These are phyloP conservation scores for Megalurothrips usitatus DNA, from an alignment of 2,888 invertebrate genomes.

Conservation along the genomic window DNA sequence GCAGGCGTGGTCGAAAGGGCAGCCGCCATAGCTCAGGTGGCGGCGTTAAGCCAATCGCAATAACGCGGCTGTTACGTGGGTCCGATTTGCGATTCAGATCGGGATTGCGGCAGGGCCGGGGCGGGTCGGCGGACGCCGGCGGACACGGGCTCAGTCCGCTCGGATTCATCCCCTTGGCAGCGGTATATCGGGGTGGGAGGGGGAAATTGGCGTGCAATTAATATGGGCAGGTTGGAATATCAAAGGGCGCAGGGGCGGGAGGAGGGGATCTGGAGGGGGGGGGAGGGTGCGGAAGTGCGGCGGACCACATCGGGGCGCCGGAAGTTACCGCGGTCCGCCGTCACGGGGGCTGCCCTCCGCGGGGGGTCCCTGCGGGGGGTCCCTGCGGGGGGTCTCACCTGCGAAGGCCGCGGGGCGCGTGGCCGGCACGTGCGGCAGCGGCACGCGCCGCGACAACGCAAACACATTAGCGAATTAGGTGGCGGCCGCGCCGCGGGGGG, in stretches of 20 bases:
- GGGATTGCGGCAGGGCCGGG: too few species aligned
- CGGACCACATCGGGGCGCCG: too few species aligned
- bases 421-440: not conserved
- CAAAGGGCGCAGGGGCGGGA: not conserved
- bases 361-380: not conserved
- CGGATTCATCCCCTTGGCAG: not conserved
- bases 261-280: not conserved
- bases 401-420: too few species aligned
- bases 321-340: not conserved
- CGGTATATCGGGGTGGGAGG: not conserved
- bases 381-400: too few species aligned
- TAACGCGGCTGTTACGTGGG: too few species aligned
- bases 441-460: not conserved
- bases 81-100: too few species aligned
- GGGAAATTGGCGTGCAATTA: not conserved
- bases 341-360: not conserved
- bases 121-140: too few species aligned
- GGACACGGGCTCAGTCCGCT: too few species aligned
- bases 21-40: too few species aligned
- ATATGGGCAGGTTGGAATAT: conserved; percentile 3
- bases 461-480: conserved; percentile 1
- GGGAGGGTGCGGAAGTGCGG: not conserved
- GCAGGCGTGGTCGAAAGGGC: too few species aligned
- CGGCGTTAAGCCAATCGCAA: too few species aligned
- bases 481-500: not conserved